Evolutionary conservation across 2,113 vertebrate species (phyloP), one percentile per base, ranked within the genome.

Genomic region (Struthidea cinerea): DNA sequence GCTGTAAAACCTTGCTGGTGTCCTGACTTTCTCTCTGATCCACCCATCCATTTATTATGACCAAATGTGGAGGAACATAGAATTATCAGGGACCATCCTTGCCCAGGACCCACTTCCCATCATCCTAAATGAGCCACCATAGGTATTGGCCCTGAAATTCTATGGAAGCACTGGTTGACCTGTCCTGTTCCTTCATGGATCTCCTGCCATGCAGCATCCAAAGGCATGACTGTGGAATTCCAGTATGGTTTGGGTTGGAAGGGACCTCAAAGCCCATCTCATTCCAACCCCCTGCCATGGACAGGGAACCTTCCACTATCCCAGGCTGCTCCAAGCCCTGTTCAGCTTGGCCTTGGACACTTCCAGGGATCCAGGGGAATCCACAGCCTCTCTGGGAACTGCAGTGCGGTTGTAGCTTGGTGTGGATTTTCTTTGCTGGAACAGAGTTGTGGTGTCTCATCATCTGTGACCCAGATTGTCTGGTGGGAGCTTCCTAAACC

Each of bases 341-440:
- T 71, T 33, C 78, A 41, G 0, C 24, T 7, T 75, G 28, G 20
- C 14, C 61, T 32, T 41, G 70, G 41, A 3, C 30, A 35, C 6
- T 41, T 26, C 53, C 55, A 76, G n/a, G 33, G 7, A 18, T 35
- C n/a, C n/a, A n/a, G 61, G n/a, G 30, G 46, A 22, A 10, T 26
- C 30, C 39, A 32, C 24, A 30, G 0, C 14, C 2, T 22, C n/a
- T 68, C 9, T 35, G 26, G 39, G 53, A 47, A 1, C 13, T 22
- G 27, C 16, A 13, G 22, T 22, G 22, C 18, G 7, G 11, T 23
- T 76, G 44, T 20, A 64, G 32, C n/a, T 86, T 1, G 0, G 17
- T 14, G 53, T 23, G 57, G 22, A 7, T 73, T 55, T 59, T 44
- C 28, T 39, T 13, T 35, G 60, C 14, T 61, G 59, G 37, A 61